A percentile compares a stretch with the other conserved stretches of the same genome.
Conservation (phyloP, 2,888 invertebrate species). For the Siphonodentalium dalli region DNA sequence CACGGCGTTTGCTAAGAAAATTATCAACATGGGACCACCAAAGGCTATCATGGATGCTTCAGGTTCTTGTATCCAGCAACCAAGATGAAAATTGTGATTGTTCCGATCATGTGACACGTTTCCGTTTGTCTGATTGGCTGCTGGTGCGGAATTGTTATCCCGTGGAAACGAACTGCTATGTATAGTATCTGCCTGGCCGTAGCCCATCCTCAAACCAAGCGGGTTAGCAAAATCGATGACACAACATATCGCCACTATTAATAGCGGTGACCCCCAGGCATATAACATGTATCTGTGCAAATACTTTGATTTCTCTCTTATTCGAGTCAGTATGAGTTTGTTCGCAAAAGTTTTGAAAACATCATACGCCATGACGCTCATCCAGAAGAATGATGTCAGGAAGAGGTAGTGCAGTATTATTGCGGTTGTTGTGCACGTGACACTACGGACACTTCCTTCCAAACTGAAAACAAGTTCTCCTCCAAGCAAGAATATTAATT, state of each 20-base stretch:
- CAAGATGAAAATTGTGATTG: conserved; percentile 21
- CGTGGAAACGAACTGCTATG: too few relatives aligned
- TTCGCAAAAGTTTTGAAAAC: conserved; percentile 64
- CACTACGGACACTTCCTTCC: too few relatives aligned
- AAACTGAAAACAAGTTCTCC: conserved; percentile 46
- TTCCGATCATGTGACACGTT: too few relatives aligned
- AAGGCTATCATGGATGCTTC: conserved; percentile 48
- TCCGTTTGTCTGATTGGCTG: too few relatives aligned
- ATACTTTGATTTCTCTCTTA: conserved; percentile 42
- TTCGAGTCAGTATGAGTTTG: conserved; percentile 56
- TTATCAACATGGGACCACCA: conserved; percentile 48
- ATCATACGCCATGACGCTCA: conserved; percentile 73
- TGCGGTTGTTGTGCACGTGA: conserved; percentile 68
- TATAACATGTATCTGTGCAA: conserved; percentile 68
- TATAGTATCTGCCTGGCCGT: conserved; percentile 20
- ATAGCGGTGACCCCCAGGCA: conserved; percentile 73
- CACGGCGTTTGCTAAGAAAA: conserved; percentile 42
- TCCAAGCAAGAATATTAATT: conserved; percentile 51
- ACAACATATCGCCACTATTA: conserved; percentile 64
- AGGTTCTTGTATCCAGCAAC: conserved; percentile 55
- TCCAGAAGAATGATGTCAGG: conserved; percentile 75
- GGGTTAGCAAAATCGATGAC: conserved; percentile 51
- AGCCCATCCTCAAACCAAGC: conserved; percentile 39
- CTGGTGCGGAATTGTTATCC: too few relatives aligned
- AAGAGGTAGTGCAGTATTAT: conserved; percentile 74